Base-by-base conservation (phyloP, 1,140 invertebrate genomes). In the Drosophila pallidifrons region DNA sequence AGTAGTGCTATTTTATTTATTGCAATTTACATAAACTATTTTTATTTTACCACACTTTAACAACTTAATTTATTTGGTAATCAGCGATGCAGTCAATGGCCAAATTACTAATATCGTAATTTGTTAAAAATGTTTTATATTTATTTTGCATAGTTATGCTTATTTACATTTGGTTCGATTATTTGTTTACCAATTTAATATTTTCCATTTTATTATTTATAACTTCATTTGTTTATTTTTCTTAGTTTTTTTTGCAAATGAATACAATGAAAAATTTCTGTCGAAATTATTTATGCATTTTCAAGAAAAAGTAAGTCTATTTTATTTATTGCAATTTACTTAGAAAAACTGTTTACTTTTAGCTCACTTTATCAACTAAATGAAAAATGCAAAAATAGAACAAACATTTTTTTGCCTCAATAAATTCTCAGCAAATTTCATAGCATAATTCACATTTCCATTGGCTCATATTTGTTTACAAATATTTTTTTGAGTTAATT, bases 21-120 rank as follows among this genome's bases (percentile, higher is more conserved):
- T 16, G 16, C 16, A 16, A 16, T 16, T 16, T 16, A 16, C 1
- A 1, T 1, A 16, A 16, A 16, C 1, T 1, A 16, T 1, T 1
- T 16, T 16, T 16, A 1, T 16, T 16, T 16, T 16, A 1, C 16
- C 6, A 1, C 30, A 30, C 2, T 30, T 30, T 30, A 30, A 0
- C 30, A 30, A 6, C 30, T 6, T 5, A 30, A 30, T 30, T 35
- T 60, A 11, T n/a, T 41, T 8, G 13, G 8, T 16, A 28, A 54
- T 41, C 16, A 54, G n/a, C 35, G 16, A 11, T 52, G 41, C 4
- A 45, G 46, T 13, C 46, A 63, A 63, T 35, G 46, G 10, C n/a
- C 47, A 63, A 52, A 76, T 70, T 75, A 72, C 1, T 16, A 43
- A 43, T 43, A 52, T 30, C 20, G 1, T 1, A 52, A 52, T 52